These are phyloP conservation scores for Setophaga kirtlandii DNA, from an alignment of 2,113 vertebrate species.

Conservation along the genomic window DNA sequence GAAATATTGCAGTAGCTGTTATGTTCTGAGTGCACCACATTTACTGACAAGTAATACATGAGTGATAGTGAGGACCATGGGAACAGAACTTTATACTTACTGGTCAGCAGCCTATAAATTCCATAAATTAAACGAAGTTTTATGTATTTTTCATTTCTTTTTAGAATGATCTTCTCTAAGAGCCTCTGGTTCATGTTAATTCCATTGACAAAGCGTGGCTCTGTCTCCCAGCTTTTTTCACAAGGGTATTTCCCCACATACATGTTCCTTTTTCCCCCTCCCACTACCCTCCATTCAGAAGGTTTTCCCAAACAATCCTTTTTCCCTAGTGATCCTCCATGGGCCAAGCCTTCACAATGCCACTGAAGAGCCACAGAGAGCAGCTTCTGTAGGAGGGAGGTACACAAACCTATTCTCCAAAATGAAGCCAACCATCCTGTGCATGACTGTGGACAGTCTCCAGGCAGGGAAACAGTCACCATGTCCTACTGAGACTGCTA, in stretches of 20 bases:
- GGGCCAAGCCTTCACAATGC: background rate
- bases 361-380: background rate
- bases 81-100: slow-evolving; percentile 83
- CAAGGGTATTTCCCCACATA: background rate
- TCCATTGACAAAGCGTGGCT: slow-evolving; percentile 32
- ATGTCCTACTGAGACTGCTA: background rate
- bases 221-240: slow-evolving; percentile 25
- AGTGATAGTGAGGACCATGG: slow-evolving; percentile 78
- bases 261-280: background rate
- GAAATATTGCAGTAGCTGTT: slow-evolving; percentile 87
- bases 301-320: background rate
- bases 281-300: background rate
- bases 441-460: background rate
- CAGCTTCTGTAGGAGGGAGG: background rate
- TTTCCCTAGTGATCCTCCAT: background rate
- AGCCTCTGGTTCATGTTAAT: slow-evolving; percentile 69
- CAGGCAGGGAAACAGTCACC: background rate
- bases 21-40: slow-evolving; percentile 81
- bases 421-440: background rate
- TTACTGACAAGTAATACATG: slow-evolving; percentile 82
- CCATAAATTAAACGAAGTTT: slow-evolving; percentile 84
- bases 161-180: slow-evolving; percentile 68
- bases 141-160: slow-evolving; percentile 81
- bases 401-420: background rate
- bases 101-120: slow-evolving; percentile 85